Evolutionary conservation across 2,113 vertebrate species (phyloP).

Genomic region (Dicentrarchus labrax): DNA sequence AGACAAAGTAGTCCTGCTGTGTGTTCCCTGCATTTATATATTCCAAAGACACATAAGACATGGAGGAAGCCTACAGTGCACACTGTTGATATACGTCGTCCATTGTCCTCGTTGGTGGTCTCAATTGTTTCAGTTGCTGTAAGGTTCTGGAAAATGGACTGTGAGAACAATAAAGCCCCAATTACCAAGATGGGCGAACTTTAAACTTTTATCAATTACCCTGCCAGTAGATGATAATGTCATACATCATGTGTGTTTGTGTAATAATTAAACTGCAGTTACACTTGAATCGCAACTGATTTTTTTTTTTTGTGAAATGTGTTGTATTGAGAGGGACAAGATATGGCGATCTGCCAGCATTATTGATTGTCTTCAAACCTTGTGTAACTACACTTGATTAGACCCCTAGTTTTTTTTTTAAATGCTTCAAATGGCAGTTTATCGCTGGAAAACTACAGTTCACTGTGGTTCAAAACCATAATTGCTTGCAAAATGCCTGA

Average conservation of each 20-base stretch:
- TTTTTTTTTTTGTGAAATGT: conserved; percentile 76
- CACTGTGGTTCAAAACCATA: not conserved
- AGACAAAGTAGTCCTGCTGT: conserved; percentile 34
- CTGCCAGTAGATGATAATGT: conserved; percentile 73
- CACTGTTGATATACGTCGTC: conserved; percentile 79
- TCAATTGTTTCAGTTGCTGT: conserved; percentile 87
- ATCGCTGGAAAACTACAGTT: not conserved
- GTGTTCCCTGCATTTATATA: conserved; percentile 37
- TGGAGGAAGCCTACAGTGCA: conserved; percentile 58
- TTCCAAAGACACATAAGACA: conserved; percentile 36
- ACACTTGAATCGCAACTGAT: conserved; percentile 89
- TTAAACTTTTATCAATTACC: not conserved
- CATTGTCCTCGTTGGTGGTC: conserved; percentile 81
- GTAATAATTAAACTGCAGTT: conserved; percentile 89
- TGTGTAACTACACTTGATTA: not conserved
- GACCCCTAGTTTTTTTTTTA: not conserved
- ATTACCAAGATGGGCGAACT: not conserved
- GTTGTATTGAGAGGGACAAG: conserved; percentile 76
- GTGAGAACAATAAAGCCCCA: conserved; percentile 8
- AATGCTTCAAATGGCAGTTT: not conserved
- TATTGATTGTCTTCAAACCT: not conserved
- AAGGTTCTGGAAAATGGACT: conserved; percentile 82
- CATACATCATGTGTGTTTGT: conserved; percentile 91
- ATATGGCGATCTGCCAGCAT: not conserved
- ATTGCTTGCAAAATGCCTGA: not conserved